Evolutionary conservation across 2,113 vertebrate genomes (phyloP), one percentile per base, ranked within the genome.

Genomic region (Hippocampus barbouri): DNA sequence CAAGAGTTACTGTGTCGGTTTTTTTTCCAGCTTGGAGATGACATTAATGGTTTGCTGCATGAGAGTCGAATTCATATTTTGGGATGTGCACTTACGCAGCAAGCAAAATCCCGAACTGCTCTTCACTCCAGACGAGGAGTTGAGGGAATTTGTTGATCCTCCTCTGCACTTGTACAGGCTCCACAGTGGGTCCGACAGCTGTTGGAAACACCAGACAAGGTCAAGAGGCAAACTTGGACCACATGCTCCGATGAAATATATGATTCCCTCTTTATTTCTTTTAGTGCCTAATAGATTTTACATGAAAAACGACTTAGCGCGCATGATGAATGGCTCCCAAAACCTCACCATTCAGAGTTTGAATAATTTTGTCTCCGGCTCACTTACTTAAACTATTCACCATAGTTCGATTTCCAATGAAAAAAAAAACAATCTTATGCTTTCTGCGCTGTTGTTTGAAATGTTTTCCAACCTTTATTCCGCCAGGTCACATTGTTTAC

Each of bases 171-270:
- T 69, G 16, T 63, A 47, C 62, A 27, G 0, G 30, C 77, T 70
- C 74, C 75, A 72, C 78, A 63, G 86, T 69, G 51, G 86, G 81
- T 83, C 75, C 79, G 47, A 83, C 89, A 89, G 90, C 89, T 91
- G 88, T 74, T 82, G 51, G 68, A 86, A 75, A 70, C 80, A 83
- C 80, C 81, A 88, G 77, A 77, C 81, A 83, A 77, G 49, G 75
- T 76, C 71, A 59, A 34, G 73, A 72, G 71, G 73, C 72, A 53
- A 57, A 57, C 45, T 71, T 60, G 67, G 60, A 72, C 61, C 70
- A 67, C 73, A 63, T 54, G 40, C 70, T 75, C 56, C 70, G 12
- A 60, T 11, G 49, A 59, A 62, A 51, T 69, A 68, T 62, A 43
- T 71, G 69, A 69, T 82, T 79, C 71, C 43, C 21, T 47, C 69